Evolutionary conservation across 2,888 invertebrate genomes (phyloP).

Genomic region (Steinernema scapterisci): DNA sequence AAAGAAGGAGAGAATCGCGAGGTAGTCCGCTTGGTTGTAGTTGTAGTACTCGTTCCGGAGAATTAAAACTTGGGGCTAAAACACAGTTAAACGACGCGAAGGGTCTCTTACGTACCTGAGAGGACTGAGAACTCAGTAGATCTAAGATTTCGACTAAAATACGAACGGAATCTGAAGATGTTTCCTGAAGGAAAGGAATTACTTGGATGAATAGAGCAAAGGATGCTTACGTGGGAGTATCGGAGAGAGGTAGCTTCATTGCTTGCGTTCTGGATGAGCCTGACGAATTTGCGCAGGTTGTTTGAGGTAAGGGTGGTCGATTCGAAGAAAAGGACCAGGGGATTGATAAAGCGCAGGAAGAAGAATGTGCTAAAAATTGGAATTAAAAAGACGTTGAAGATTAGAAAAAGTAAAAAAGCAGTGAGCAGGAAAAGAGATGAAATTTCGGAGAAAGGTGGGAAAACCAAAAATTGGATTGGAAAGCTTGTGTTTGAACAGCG

Average conservation of each 20-base stretch:
- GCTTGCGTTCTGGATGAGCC: neutral
- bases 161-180: neutral
- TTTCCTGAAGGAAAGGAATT: neutral
- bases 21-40: conserved; percentile 11
- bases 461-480: too few relatives aligned
- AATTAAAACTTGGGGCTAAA: neutral
- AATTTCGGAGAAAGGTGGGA: neutral
- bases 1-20: neutral
- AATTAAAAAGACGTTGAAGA: neutral
- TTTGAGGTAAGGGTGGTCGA: neutral
- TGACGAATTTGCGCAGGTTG: neutral
- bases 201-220: neutral
- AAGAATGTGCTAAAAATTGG: conserved; percentile 25
- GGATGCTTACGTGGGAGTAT: conserved; percentile 9
- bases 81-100: neutral
- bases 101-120: neutral
- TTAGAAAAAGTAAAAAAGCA: too few relatives aligned
- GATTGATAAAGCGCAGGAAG: conserved; percentile 18
- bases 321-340: conserved; percentile 14
- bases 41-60: conserved; percentile 17
- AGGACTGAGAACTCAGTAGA: neutral
- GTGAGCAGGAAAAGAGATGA: conserved; percentile 7
- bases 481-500: too few relatives aligned
- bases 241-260: conserved; percentile 14
- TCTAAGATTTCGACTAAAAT: neutral